These are phyloP conservation scores for Virgularia gustaviana DNA, from an alignment of 92 coral and sea anemone species.

Conservation along the genomic window DNA sequence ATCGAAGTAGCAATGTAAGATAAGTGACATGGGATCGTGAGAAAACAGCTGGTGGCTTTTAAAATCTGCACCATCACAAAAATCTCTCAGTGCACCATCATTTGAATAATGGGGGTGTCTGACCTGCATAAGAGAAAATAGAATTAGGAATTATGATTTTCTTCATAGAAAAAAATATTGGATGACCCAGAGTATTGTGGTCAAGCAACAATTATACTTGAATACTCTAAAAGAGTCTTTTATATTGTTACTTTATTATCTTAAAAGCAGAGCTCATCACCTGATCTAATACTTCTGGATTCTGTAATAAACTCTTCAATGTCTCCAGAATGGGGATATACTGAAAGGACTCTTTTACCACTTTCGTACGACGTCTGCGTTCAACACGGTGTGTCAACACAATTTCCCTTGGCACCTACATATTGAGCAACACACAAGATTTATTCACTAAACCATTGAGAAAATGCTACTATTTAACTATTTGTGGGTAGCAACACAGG, in stretches of 20 bases:
- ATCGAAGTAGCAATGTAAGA: conserved; percentile 67
- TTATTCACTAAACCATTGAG: not conserved
- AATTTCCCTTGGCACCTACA: not conserved
- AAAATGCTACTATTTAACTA: not conserved
- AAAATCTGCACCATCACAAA: conserved; percentile 56
- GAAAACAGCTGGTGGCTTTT: conserved; percentile 52
- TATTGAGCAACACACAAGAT: not conserved
- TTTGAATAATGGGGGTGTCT: conserved; percentile 39
- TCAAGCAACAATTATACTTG: too few relatives aligned
- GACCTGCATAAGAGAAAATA: conserved; percentile 38
- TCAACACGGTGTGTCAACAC: not conserved
- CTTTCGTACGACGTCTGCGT: not conserved
- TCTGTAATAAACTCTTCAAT: not conserved
- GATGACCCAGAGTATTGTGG: too few relatives aligned
- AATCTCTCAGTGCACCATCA: conserved; percentile 56
- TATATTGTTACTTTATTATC: too few relatives aligned
- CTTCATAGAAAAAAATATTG: too few relatives aligned
- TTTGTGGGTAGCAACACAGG: not conserved
- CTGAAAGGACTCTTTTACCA: not conserved
- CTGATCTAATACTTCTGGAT: not conserved
- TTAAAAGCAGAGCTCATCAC: too few relatives aligned
- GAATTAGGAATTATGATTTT: too few relatives aligned
- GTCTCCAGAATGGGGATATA: not conserved
- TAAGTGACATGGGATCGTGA: conserved; percentile 38
- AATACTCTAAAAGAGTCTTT: too few relatives aligned